Conservation (phyloP, 2,113 vertebrate genomes). For the Dolichotis patagonum region DNA sequence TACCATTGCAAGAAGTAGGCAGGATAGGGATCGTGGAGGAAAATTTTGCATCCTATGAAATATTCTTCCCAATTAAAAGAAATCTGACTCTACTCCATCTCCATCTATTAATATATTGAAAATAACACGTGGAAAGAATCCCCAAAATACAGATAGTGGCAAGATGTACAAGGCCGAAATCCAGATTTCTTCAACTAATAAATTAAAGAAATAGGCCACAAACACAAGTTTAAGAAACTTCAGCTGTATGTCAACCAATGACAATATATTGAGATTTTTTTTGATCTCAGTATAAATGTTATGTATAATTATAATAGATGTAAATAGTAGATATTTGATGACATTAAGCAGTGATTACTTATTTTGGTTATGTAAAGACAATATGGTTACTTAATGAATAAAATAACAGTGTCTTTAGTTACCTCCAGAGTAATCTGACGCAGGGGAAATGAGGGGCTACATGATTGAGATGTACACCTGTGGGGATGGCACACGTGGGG, state of each 20-base stretch:
- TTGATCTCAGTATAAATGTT: neutral
- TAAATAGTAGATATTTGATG: neutral
- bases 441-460: neutral
- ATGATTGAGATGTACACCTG: neutral
- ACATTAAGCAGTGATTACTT: neutral
- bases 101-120: neutral
- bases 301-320: neutral
- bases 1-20: neutral
- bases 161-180: neutral
- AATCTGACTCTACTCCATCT: neutral
- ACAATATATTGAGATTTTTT: neutral
- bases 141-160: neutral
- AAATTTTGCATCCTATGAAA: neutral
- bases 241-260: neutral
- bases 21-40: neutral
- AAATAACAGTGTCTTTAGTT: neutral
- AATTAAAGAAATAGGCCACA: neutral
- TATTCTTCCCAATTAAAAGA: neutral
- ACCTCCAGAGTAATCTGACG: neutral
- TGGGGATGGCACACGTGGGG: neutral
- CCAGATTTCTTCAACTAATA: slow-evolving; percentile 44
- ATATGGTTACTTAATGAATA: neutral
- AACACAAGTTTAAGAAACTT: slow-evolving; percentile 26
- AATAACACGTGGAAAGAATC: neutral
- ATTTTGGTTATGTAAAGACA: neutral